Conservation (phyloP, 2,797 vertebrate genomes). For the Hipposideros larvatus region DNA sequence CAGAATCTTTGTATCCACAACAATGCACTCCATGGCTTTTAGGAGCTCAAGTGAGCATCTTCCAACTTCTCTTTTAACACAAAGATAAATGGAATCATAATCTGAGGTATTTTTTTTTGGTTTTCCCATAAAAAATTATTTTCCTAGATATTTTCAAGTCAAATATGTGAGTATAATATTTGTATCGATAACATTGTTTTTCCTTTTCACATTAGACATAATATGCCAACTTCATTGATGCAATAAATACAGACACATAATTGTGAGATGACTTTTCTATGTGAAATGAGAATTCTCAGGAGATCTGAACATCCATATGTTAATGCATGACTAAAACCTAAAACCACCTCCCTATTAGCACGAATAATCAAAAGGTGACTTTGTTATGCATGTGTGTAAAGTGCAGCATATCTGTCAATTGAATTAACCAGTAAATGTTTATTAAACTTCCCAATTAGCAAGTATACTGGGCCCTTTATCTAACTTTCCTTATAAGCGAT, state of each 20-base stretch:
- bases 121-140: slow-evolving; percentile 34
- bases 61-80: slow-evolving; percentile 5
- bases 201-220: not conserved
- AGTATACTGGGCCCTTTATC: slow-evolving; percentile 37
- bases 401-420: not conserved
- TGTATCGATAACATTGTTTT: not conserved
- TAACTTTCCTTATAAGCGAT: slow-evolving; percentile 50
- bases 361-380: not conserved
- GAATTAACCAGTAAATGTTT: not conserved
- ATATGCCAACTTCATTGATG: slow-evolving; percentile 32
- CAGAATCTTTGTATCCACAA: not conserved
- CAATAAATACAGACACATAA: not conserved
- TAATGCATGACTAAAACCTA: not conserved
- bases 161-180: not conserved
- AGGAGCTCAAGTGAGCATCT: not conserved
- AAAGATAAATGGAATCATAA: not conserved
- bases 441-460: not conserved
- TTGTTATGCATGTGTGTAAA: not conserved
- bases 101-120: not conserved
- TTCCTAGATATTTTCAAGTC: slow-evolving; percentile 49
- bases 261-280: not conserved
- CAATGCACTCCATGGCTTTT: not conserved
- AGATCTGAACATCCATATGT: slow-evolving; percentile 2
- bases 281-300: slow-evolving; percentile 50
- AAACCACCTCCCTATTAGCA: not conserved